phyloP scores from a whole-genome alignment of 2,113 vertebrate genomes.

The Genyomyrus donnyi region DNA sequence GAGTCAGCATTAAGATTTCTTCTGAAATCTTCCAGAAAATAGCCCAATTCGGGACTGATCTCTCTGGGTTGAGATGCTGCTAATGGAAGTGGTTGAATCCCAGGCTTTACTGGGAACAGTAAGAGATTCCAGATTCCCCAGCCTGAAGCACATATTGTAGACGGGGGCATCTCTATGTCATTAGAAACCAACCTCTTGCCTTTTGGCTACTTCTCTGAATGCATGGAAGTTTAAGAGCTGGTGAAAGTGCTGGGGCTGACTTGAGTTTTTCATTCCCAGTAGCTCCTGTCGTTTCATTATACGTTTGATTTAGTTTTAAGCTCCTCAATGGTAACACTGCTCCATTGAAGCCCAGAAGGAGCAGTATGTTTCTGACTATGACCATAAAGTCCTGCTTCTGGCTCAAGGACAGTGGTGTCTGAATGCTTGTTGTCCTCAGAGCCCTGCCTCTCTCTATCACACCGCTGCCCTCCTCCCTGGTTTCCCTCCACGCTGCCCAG shows the following conservation, averaged over 20 bases:
- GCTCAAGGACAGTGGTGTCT: neutral
- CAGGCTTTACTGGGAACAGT: neutral
- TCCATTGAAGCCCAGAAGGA: neutral
- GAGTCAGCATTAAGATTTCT: neutral
- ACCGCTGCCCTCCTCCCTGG: neutral
- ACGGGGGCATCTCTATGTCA: neutral
- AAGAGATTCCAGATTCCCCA: neutral
- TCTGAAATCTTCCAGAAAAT: neutral
- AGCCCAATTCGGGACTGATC: neutral
- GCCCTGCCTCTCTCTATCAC: neutral
- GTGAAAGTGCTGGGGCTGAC: neutral
- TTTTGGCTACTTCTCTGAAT: neutral
- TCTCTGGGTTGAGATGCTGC: neutral
- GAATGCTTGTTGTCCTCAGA: neutral
- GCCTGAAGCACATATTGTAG: neutral
- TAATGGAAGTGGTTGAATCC: neutral
- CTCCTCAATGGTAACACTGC: neutral
- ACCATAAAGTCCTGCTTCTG: neutral
- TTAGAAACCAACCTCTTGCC: neutral
- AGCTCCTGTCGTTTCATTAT: neutral
- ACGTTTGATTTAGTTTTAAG: neutral
- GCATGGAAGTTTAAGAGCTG: neutral
- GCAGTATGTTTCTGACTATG: neutral
- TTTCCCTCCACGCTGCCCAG: neutral
- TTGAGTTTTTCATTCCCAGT: neutral